A percentile compares a stretch with the other conserved stretches of the same genome.
Evolutionary conservation across 2,888 invertebrate species (phyloP).

Genomic region (Amaurobius ferox): DNA sequence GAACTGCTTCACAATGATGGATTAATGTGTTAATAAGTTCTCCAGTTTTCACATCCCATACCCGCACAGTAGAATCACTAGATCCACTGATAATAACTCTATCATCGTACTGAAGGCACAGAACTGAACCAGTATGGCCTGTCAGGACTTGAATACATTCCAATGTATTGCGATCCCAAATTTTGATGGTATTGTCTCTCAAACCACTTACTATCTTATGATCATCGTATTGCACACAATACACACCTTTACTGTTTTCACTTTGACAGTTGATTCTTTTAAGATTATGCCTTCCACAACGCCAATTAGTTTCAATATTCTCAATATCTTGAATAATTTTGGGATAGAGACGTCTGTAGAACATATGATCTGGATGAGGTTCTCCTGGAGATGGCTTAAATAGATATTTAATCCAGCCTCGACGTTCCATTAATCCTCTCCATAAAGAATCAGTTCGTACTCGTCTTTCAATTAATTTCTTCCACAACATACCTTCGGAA

Average conservation of each 20-base stretch:
- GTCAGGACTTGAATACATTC: slow-evolving; percentile 95
- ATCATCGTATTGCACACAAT: slow-evolving; percentile 99
- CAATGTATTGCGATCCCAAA: slow-evolving; percentile 96
- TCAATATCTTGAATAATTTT: slow-evolving; percentile 89
- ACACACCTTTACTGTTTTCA: slow-evolving; percentile 99
- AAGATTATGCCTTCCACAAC: slow-evolving; percentile 95
- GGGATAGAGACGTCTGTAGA: slow-evolving; percentile 96
- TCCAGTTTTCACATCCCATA: slow-evolving; percentile 97
- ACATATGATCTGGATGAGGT: slow-evolving; percentile 94
- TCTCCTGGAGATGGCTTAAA: slow-evolving; percentile 96
- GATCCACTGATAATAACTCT: slow-evolving; percentile 99
- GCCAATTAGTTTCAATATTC: slow-evolving; percentile 98
- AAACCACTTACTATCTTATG: slow-evolving; percentile 99
- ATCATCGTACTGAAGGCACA: slow-evolving; percentile 99
- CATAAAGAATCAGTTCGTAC: slow-evolving; percentile 96
- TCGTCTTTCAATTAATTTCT: slow-evolving; percentile 98
- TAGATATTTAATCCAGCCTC: slow-evolving; percentile 97
- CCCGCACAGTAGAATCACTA: slow-evolving; percentile 97
- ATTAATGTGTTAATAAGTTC: slow-evolving; percentile 99
- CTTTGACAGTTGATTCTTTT: slow-evolving; percentile 99
- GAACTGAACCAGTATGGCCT: slow-evolving; percentile 98
- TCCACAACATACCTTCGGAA: slow-evolving; percentile 98
- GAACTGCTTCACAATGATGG: slow-evolving; percentile 99
- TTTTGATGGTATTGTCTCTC: slow-evolving; percentile 99
- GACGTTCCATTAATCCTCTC: slow-evolving; percentile 95